These are phyloP conservation scores for Agriotes lineatus DNA, from an alignment of 2,888 invertebrate genomes.

Conservation along the genomic window DNA sequence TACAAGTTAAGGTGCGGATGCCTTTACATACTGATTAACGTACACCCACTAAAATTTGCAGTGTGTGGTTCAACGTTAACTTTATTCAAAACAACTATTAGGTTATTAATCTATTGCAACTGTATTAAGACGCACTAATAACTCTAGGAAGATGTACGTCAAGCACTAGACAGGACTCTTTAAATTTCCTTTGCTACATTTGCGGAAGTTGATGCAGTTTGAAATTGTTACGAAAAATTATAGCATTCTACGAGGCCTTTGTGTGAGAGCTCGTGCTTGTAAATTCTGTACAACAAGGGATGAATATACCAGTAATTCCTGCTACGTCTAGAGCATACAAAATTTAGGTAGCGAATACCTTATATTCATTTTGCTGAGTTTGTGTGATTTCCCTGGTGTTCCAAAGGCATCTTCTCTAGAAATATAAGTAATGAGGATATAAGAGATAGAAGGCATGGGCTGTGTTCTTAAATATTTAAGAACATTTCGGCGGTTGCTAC, in stretches of 20 bases:
- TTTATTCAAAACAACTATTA: too few species aligned
- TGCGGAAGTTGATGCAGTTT: conserved; percentile 9
- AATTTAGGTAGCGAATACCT: conserved; percentile 34
- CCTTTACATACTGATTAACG: too few species aligned
- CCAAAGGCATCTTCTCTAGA: conserved; percentile 18
- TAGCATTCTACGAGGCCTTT: conserved; percentile 6
- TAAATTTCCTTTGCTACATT: too few species aligned
- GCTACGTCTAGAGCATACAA: conserved; percentile 30
- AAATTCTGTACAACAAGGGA: conserved; percentile 23
- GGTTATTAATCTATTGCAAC: too few species aligned
- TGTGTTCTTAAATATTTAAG: conserved; percentile 24
- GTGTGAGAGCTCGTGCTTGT: conserved; percentile 20
- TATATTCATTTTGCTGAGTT: conserved; percentile 31
- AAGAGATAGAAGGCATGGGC: conserved; percentile 22
- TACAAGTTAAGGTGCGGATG: too few species aligned
- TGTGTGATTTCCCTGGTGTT: conserved; percentile 39
- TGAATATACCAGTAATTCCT: conserved; percentile 32
- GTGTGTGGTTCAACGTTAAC: too few species aligned
- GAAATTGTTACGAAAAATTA: conserved; percentile 14
- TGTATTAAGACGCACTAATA: too few species aligned
- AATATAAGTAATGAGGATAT: conserved; percentile 36
- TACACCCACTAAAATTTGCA: too few species aligned
- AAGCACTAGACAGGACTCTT: too few species aligned
- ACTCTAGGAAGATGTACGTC: too few species aligned
- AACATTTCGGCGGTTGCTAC: conserved; percentile 16